Evolutionary conservation across 1,140 invertebrate species (phyloP).

Genomic region (Magallana gigas): DNA sequence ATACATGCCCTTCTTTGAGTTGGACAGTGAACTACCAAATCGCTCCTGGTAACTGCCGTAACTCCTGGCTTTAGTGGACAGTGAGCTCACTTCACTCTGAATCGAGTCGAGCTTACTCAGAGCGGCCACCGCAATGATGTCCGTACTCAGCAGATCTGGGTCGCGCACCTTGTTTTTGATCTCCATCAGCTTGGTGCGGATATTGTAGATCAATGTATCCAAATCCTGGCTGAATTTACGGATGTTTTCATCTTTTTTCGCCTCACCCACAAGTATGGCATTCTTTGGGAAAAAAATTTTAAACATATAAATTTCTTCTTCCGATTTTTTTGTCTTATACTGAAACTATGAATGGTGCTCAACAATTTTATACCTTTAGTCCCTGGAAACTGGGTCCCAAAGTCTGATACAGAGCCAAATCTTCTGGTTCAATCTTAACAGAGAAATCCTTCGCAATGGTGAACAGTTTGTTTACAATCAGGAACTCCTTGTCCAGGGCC

Average conservation of each 20-base stretch:
- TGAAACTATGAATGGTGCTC: too few species aligned
- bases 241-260: constrained; percentile 80
- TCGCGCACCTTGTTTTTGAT: constrained; percentile 74
- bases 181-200: constrained; percentile 72
- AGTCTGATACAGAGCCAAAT: constrained; percentile 77
- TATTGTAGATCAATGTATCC: constrained; percentile 74
- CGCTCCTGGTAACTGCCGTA: constrained; percentile 78
- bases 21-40: constrained; percentile 76
- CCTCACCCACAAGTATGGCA: constrained; percentile 77
- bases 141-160: constrained; percentile 74
- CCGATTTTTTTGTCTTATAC: not conserved
- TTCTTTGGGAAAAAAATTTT: constrained; percentile 58
- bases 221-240: constrained; percentile 77
- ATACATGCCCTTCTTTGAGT: constrained; percentile 70
- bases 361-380: constrained; percentile 70
- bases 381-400: constrained; percentile 78
- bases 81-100: constrained; percentile 73
- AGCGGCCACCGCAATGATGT: constrained; percentile 74
- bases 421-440: constrained; percentile 74
- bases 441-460: constrained; percentile 77
- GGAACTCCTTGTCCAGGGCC: constrained; percentile 77
- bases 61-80: constrained; percentile 74
- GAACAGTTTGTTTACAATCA: constrained; percentile 74
- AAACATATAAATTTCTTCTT: too few species aligned
- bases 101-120: constrained; percentile 74